phyloP scores from a whole-genome alignment of 2,797 vertebrate genomes.

The Pristis pectinata region DNA sequence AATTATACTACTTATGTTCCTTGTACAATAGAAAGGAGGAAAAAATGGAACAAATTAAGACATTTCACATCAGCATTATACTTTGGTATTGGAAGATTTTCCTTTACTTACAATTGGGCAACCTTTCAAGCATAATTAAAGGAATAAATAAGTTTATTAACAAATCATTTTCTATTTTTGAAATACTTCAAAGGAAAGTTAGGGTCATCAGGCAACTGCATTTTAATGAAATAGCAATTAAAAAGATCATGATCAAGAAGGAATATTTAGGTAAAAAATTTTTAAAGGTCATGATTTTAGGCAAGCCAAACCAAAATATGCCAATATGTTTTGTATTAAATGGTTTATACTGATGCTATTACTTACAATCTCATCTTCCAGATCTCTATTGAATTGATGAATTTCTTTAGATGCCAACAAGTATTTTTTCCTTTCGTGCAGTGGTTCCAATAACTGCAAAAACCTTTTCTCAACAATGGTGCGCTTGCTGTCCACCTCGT shows the following conservation, averaged over 20 bases:
- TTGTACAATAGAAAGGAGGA: background rate
- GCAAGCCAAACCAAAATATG: background rate
- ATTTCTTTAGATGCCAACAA: conserved; percentile 85
- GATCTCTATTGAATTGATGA: conserved; percentile 89
- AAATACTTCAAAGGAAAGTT: background rate
- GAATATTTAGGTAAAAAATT: background rate
- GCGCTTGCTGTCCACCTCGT: conserved; percentile 83
- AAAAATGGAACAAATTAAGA: background rate
- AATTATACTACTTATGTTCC: background rate
- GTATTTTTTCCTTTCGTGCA: conserved; percentile 72
- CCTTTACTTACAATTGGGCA: background rate
- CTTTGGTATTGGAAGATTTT: background rate
- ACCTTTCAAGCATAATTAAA: background rate
- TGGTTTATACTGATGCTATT: background rate
- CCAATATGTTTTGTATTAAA: background rate
- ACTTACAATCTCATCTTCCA: conserved; percentile 93
- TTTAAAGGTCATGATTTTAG: background rate
- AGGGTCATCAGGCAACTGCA: background rate
- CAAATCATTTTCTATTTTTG: background rate
- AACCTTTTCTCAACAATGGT: conserved; percentile 78
- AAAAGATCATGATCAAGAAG: background rate
- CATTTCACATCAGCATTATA: background rate
- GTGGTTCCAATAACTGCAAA: conserved; percentile 66
- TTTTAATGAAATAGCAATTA: background rate
- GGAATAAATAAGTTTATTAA: background rate